phyloP scores from a whole-genome alignment of 2,888 invertebrate species.

The Drosophila mimica region DNA sequence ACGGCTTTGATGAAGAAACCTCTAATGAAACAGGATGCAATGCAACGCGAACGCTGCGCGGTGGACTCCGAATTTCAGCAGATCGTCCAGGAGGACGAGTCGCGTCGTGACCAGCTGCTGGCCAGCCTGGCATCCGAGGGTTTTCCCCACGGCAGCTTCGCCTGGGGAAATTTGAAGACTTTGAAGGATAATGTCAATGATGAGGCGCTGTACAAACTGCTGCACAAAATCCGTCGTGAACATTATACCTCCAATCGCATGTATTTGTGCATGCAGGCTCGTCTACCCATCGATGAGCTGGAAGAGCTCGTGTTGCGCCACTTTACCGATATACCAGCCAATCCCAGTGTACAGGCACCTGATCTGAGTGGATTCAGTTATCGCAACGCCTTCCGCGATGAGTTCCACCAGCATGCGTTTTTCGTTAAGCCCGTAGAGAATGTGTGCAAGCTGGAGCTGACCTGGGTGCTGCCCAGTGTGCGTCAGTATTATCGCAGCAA shows the following conservation, averaged over 20 bases:
- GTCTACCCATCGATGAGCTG: conserved; percentile 83
- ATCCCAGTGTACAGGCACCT: conserved; percentile 87
- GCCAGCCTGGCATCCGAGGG: conserved; percentile 88
- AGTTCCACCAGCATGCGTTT: conserved; percentile 85
- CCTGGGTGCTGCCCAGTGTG: conserved; percentile 83
- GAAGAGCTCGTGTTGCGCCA: conserved; percentile 85
- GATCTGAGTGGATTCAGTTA: conserved; percentile 86
- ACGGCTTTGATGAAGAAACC: conserved; percentile 95
- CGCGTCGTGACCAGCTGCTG: conserved; percentile 91
- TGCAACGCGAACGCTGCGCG: conserved; percentile 94
- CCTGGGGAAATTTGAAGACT: conserved; percentile 93
- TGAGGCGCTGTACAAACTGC: conserved; percentile 88
- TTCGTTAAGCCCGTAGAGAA: conserved; percentile 92
- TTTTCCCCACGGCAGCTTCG: conserved; percentile 91
- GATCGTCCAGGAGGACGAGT: conserved; percentile 90
- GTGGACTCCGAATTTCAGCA: conserved; percentile 96
- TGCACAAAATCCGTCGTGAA: conserved; percentile 90
- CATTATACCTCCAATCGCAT: conserved; percentile 95
- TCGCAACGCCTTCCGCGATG: conserved; percentile 76
- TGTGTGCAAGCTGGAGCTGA: conserved; percentile 87
- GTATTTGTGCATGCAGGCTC: conserved; percentile 93
- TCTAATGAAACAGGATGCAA: conserved; percentile 92
- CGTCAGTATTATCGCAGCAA: conserved; percentile 82
- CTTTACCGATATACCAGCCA: conserved; percentile 90
- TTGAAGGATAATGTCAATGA: conserved; percentile 89